Base-by-base conservation (phyloP, 1,140 invertebrate genomes). In the Solen grandis region DNA sequence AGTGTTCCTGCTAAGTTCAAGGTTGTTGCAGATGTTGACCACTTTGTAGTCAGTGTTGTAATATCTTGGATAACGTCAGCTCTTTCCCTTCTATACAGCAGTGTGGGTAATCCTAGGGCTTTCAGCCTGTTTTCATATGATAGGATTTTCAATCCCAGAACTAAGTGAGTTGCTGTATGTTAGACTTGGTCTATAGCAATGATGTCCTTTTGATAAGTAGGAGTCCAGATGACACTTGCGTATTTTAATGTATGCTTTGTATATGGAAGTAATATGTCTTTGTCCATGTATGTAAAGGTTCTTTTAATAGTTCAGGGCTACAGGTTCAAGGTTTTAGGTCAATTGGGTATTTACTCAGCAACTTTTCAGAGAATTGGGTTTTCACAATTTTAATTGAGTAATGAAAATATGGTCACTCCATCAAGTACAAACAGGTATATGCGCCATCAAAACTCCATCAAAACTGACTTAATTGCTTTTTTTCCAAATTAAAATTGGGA, bases 171-270 rank as follows among this genome's bases (percentile, higher is more conserved):
- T n/a, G 60, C 60, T 50, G 59, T 19, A 2, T 50, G 25, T 22
- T 63, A 62, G 0, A 65, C 60, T 35, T 76, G 3, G 35, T 76
- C 60, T 5, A 76, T n/a, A 33, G 31, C 41, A 16, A n/a, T 5
- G 14, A 62, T 62, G 25, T 76, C 38, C 35, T n/a, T 76, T 76
- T 33, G 52, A 54, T 13, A 52, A 3, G 4, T 27, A 55, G 41
- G 73, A n/a, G 38, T 54, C 59, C 41, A 76, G 22, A 76, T 35
- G 8, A 27, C 5, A 29, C 59, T 22, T 13, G 25, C 59, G 55
- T 76, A 63, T 35, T 50, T 50, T 4, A 76, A 76, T 46, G 8
- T 65, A n/a, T n/a, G 59, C 25, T 27, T 76, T 76, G 36, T 52
- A 76, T 55, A 25, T 33, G 27, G 13, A 2, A 76, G 14, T 54